Base-by-base conservation (phyloP, 2,113 vertebrate species). In the Ursus arctos region DNA sequence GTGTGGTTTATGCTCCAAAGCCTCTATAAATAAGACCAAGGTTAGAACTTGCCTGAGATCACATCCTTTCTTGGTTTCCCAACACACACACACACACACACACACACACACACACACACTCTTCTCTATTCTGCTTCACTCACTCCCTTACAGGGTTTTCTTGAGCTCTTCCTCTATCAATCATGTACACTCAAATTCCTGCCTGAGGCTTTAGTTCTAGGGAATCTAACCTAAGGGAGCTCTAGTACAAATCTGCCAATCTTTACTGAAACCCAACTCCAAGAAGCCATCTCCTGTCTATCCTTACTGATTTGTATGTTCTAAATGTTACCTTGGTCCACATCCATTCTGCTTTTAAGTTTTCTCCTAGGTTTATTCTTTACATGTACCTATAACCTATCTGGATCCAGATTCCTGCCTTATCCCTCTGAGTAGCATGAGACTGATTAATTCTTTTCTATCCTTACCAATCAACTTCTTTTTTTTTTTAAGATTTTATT, bases 41-140 rank as follows among this genome's bases (percentile, higher is more conserved):
- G 24, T 6, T 16, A 69, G 43, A 96, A 79, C 36, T 67, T 77
- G 43, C 43, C 67, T 91, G 82, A 94, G 22, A 47, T 18, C 51
- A 77, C 24, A 61, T 36, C 51, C 22, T 82, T 82, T 43, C 74
- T 86, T 63, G n/a, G 43, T 55, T 74, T 94, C 22, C 26, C 24
- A 2, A 76, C 21, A 63, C 26, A 61, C 61, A 61, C 59, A 61
- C 28, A 72, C 69, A 72, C 36, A 43, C 22, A 61, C 15, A 65
- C 63, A 65, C 31, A 65, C 21, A 61, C 24, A 61, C 24, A 22
- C 26, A 72, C 69, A 72, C 36, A 22, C 10, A 72, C 36, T 40
- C 81, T 33, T 96, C 31, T 43, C 59, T 91, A 4, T 69, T 91
- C 77, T 88, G 51, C 26, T 65, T 94, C 36, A 88, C 47, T 97